Evolutionary conservation across 2,888 invertebrate species (phyloP), one percentile per base, ranked within the genome.

Genomic region (Platycheirus rosarum): DNA sequence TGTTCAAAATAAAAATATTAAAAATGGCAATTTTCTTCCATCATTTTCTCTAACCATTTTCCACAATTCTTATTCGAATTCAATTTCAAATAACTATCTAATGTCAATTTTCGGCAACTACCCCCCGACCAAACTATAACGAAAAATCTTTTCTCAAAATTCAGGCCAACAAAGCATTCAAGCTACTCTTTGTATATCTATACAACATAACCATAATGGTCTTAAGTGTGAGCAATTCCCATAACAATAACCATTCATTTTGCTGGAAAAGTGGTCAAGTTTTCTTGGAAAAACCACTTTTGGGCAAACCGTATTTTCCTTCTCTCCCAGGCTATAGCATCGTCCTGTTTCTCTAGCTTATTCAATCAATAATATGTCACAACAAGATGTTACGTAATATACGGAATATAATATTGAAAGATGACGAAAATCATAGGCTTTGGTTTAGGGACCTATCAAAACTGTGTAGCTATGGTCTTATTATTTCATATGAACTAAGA

Each of bases 291-390:
- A n/a, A 74, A 79, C 62, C 73, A 57, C 37, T 79, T 79, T 74
- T 79, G 74, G 74, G 55, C 74, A 79, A 79, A 69, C 44, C 20
- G 29, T 49, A 35, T 53, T 53, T 42, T 16, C 42, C 44, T 14
- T 5, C 42, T 2, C 4, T n/a, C 23, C 3, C 7, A 18, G 32
- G 11, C n/a, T 29, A 14, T 14, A 26, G 7, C 20, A 20, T 37
- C 18, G n/a, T 23, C 55, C 4, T 35, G 9, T 11, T n/a, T 35
- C 40, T 42, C 9, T 11, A 3, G 40, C 46, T 23, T 80, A 49
- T 70, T 20, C 75, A 80, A 80, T 80, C 70, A 75, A 46, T 40
- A 80, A 70, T 48, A 60, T 80, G 80, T 75, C 75, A 75, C 40
- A 80, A 66, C 60, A 75, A 70, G 70, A 65, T 70, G 75, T 75